These are phyloP conservation scores for Lagothrix lagotricha DNA, from an alignment of 2,797 vertebrate species.

Conservation along the genomic window DNA sequence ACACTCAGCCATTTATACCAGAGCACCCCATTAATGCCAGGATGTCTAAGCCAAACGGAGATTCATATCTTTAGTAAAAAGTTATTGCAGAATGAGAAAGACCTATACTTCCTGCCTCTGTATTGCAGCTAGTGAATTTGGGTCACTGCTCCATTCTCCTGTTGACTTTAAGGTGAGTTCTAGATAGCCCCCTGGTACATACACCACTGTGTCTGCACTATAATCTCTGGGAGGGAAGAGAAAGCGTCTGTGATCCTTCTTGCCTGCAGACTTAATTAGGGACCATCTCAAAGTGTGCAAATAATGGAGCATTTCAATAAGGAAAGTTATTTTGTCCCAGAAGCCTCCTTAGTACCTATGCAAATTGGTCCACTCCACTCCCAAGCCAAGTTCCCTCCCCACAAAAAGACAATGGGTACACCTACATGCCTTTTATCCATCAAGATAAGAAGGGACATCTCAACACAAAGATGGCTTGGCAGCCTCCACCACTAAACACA, in stretches of 20 bases:
- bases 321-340: not conserved
- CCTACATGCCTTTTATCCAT: not conserved
- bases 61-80: not conserved
- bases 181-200: not conserved
- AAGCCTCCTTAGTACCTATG: not conserved
- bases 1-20: not conserved
- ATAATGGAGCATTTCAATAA: not conserved
- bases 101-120: not conserved
- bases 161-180: not conserved
- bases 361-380: not conserved
- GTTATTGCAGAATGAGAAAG: slow-evolving; percentile 35
- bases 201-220: not conserved
- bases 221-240: not conserved
- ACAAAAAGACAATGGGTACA: not conserved
- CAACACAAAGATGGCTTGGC: not conserved
- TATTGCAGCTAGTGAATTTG: not conserved
- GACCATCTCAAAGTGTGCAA: not conserved
- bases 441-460: not conserved
- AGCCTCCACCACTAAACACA: not conserved
- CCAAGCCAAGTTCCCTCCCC: not conserved
- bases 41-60: not conserved
- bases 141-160: not conserved
- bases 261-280: not conserved
- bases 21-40: not conserved
- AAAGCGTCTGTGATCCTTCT: not conserved